Base-by-base conservation (phyloP, 2,888 invertebrate genomes). In the Hypsopygia costalis region DNA sequence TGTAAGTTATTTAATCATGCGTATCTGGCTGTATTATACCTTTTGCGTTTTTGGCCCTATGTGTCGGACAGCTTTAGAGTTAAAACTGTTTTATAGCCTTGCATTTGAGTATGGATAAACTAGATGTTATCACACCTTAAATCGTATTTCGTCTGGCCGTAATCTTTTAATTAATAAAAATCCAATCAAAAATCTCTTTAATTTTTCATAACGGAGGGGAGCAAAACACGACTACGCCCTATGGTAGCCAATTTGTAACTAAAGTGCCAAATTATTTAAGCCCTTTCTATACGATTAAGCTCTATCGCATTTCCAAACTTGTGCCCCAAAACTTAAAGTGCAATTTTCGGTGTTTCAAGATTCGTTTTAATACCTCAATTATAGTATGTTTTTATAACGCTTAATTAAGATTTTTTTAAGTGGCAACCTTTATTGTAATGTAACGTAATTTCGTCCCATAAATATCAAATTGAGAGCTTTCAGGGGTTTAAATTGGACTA, bases 151-250 rank as follows among this genome's bases (percentile, higher is more conserved):
- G 34, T 41, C 34, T 38, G 49, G 49, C 52, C 58, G 2, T 54
- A 55, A 55, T 62, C 55, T 50, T 47, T n/a, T 49, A 50, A 58
- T 62, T 63, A 62, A 65, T 63, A 64, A 63, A 65, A 75, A 72
- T 53, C 64, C 71, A 76, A 77, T 77, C 68, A 72, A 65, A 64
- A 69, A 54, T 56, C 59, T 60, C 58, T 57, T 75, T 59, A 57
- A 67, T 70, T 70, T 75, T 72, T 75, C 55, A 59, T 63, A 65
- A 60, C 59, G 61, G 59, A 62, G 55, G 63, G 64, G 48, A 32
- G 36, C 40, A 43, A 43, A 51, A 55, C 52, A 53, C 43, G 51
- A 51, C 59, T 53, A 55, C 53, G 55, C 51, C 44, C 43, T 43
- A 40, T 43, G 44, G 53, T 43, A 51, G 53, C 61, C 59, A 66